These are phyloP conservation scores for Salvator merianae DNA, from an alignment of 2,113 vertebrate genomes.

Conservation along the genomic window DNA sequence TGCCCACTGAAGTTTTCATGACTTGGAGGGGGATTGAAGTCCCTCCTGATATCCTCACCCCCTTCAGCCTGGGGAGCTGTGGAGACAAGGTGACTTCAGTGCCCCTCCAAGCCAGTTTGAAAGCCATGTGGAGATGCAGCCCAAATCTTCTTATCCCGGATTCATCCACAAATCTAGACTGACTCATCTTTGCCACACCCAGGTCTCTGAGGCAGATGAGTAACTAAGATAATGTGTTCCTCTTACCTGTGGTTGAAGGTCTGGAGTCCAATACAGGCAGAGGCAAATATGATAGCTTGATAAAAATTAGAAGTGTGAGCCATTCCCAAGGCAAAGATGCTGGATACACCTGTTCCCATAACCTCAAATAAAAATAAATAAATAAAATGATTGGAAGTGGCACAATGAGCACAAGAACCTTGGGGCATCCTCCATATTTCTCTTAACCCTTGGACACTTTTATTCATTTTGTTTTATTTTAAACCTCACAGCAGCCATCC, in stretches of 20 bases:
- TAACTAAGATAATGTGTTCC: neutral
- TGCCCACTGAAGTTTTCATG: too few species aligned
- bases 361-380: slow-evolving; percentile 74
- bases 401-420: neutral
- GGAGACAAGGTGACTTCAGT: too few species aligned
- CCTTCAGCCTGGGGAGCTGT: too few species aligned
- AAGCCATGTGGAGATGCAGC: too few species aligned
- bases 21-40: too few species aligned
- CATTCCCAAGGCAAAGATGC: slow-evolving; percentile 87
- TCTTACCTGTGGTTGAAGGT: slow-evolving; percentile 95
- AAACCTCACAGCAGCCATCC: neutral
- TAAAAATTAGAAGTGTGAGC: slow-evolving; percentile 87
- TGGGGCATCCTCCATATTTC: too few species aligned
- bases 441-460: too few species aligned
- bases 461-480: too few species aligned
- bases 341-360: slow-evolving; percentile 89
- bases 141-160: neutral
- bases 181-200: neutral
- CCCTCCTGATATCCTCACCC: too few species aligned
- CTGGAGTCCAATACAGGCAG: slow-evolving; percentile 87
- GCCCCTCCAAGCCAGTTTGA: too few species aligned
- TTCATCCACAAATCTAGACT: neutral
- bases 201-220: neutral
- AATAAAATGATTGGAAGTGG: neutral
- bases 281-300: slow-evolving; percentile 86